A percentile compares a stretch with the other conserved stretches of the same genome.
Evolutionary conservation across 1,140 invertebrate genomes (phyloP).

Genomic region (Aphis gossypii): DNA sequence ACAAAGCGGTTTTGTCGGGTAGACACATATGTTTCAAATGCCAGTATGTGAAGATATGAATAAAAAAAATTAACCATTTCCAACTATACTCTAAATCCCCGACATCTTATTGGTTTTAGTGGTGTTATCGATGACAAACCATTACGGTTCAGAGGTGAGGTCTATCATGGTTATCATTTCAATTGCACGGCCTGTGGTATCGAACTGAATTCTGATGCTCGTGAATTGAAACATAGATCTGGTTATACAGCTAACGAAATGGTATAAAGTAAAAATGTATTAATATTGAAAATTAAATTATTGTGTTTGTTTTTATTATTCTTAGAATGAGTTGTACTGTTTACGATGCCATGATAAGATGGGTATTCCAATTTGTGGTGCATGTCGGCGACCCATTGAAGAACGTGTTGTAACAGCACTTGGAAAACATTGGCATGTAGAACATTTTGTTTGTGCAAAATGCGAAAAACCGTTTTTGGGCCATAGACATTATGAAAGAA

Average conservation of each 20-base stretch:
- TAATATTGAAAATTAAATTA: slow-evolving; percentile 41
- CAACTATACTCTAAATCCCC: background rate
- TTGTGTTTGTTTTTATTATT: slow-evolving; percentile 54
- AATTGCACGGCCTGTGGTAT: slow-evolving; percentile 92
- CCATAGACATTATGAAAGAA: slow-evolving; percentile 98
- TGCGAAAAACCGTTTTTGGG: slow-evolving; percentile 99
- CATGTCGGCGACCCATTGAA: slow-evolving; percentile 94
- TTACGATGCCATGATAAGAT: slow-evolving; percentile 99
- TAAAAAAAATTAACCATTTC: background rate
- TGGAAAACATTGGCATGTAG: slow-evolving; percentile 99
- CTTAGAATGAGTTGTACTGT: slow-evolving; percentile 93
- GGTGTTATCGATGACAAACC: slow-evolving; percentile 96
- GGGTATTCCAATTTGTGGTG: slow-evolving; percentile 97
- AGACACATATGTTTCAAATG: slow-evolving; percentile 99
- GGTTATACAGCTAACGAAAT: slow-evolving; percentile 91
- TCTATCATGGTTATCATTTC: slow-evolving; percentile 99
- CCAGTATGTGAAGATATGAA: slow-evolving; percentile 74
- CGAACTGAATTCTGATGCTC: slow-evolving; percentile 87
- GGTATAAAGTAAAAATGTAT: slow-evolving; percentile 64
- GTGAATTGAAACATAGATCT: slow-evolving; percentile 90
- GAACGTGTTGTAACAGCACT: slow-evolving; percentile 95
- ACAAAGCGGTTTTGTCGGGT: slow-evolving; percentile 92
- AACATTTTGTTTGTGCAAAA: slow-evolving; percentile 99
- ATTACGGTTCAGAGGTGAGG: slow-evolving; percentile 93
- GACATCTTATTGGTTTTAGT: slow-evolving; percentile 67